A percentile compares a stretch with the other conserved stretches of the same genome.
phyloP scores from a whole-genome alignment of 2,888 invertebrate genomes.

The Agriotes lineatus region DNA sequence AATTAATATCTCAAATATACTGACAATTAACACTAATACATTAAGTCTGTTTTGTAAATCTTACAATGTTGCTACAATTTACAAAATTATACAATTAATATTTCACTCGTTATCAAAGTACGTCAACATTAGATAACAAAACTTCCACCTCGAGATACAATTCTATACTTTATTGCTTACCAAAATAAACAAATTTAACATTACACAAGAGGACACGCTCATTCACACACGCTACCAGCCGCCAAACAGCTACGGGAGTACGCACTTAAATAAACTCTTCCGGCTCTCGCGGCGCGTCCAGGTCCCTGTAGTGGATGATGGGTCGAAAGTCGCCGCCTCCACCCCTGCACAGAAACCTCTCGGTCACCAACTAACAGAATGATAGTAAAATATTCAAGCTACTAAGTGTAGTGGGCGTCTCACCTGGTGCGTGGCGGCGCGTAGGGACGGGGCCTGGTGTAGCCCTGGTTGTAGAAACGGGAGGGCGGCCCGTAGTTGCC shows the following conservation, averaged over 20 bases:
- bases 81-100: not conserved
- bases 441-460: conserved; percentile 49
- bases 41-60: not conserved
- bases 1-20: no score
- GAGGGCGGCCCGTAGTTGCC: conserved; percentile 66
- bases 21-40: not conserved
- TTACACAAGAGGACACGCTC: not conserved
- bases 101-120: not conserved
- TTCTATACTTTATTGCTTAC: conserved; percentile 18
- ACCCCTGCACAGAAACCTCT: conserved; percentile 68
- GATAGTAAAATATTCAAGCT: not conserved
- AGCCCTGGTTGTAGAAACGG: conserved; percentile 68
- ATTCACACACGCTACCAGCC: not conserved
- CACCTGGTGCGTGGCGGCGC: conserved; percentile 59
- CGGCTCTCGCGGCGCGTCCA: conserved; percentile 93
- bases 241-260: not conserved
- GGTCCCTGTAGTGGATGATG: conserved; percentile 92
- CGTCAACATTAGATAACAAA: not conserved
- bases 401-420: not conserved
- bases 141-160: conserved; percentile 4
- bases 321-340: conserved; percentile 86
- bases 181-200: not conserved
- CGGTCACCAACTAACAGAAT: conserved; percentile 67
- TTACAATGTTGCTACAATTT: not conserved
- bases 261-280: conserved; percentile 81